phyloP scores from a whole-genome alignment of 1,140 invertebrate genomes.

The Augochlora pura region DNA sequence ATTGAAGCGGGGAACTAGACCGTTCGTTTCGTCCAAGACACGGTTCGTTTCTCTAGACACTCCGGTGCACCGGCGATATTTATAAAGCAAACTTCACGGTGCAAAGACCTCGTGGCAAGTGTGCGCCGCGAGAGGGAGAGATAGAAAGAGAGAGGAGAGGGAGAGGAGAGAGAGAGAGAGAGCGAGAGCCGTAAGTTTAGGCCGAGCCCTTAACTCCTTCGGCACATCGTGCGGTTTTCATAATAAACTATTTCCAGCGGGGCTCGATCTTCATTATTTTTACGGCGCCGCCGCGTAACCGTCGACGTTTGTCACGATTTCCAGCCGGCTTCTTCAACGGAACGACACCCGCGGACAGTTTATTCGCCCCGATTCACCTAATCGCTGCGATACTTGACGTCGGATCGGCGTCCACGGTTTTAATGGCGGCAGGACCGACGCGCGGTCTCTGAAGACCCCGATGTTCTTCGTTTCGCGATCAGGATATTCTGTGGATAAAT shows the following conservation, averaged over 20 bases:
- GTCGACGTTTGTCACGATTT: conserved; percentile 15
- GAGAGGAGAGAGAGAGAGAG: too few species aligned
- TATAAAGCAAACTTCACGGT: conserved; percentile 67
- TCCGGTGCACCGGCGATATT: conserved; percentile 57
- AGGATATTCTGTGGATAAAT: too few species aligned
- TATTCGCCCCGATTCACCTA: too few species aligned
- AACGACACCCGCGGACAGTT: not conserved
- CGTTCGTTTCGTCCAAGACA: conserved; percentile 40
- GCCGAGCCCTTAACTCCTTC: conserved; percentile 55
- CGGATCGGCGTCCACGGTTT: too few species aligned
- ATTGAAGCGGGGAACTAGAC: not conserved
- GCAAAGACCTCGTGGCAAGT: conserved; percentile 47
- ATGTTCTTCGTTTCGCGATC: too few species aligned
- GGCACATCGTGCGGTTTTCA: conserved; percentile 50
- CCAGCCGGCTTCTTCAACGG: not conserved
- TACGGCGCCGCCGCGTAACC: conserved; percentile 1
- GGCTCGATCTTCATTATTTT: conserved; percentile 49
- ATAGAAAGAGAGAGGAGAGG: too few species aligned
- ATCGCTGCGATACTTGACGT: too few species aligned
- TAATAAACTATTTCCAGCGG: conserved; percentile 47
- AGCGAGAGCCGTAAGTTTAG: conserved; percentile 38
- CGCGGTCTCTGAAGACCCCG: too few species aligned
- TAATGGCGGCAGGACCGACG: too few species aligned
- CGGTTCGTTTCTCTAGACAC: conserved; percentile 62
- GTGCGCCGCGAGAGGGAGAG: not conserved